A percentile compares a stretch with the other conserved stretches of the same genome.
Evolutionary conservation across 2,797 vertebrate genomes (phyloP).

Genomic region (Sebastes diaconus): DNA sequence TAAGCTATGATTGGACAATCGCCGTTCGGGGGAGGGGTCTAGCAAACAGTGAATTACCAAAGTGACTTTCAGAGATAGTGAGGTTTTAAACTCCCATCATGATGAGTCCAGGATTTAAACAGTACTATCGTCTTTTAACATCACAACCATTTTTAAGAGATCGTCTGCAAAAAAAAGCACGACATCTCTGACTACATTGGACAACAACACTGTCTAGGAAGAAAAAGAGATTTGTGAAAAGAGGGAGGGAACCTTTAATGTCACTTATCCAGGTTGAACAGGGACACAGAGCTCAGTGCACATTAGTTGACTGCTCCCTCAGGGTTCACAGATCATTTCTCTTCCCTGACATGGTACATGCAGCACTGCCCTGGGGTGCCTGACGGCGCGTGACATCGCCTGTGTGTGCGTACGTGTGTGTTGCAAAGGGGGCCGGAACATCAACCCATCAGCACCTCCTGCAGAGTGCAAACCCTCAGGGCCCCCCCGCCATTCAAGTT

Average conservation of each 20-base stretch:
- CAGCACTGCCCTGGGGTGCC: slow-evolving; percentile 63
- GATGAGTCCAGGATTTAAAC: not conserved
- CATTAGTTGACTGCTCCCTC: slow-evolving; percentile 76
- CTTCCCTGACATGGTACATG: slow-evolving; percentile 77
- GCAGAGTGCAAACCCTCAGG: slow-evolving; percentile 47
- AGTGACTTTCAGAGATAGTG: slow-evolving; percentile 9
- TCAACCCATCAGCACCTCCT: slow-evolving; percentile 59
- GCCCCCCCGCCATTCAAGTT: slow-evolving; percentile 21
- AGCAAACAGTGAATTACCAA: not conserved
- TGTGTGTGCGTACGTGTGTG: not conserved
- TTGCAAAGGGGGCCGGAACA: slow-evolving; percentile 25
- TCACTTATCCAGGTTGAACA: slow-evolving; percentile 74
- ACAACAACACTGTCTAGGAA: slow-evolving; percentile 18
- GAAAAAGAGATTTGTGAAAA: slow-evolving; percentile 15
- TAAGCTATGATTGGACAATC: not conserved
- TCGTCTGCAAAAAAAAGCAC: not conserved
- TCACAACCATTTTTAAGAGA: not conserved
- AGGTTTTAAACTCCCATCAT: not conserved
- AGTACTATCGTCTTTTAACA: not conserved
- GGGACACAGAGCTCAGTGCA: slow-evolving; percentile 72
- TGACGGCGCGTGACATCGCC: slow-evolving; percentile 61
- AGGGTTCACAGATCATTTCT: slow-evolving; percentile 83
- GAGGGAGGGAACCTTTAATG: slow-evolving; percentile 52
- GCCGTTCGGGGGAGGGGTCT: not conserved
- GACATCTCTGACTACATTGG: not conserved